phyloP scores from a whole-genome alignment of 1,140 invertebrate genomes.

The Nephila pilipes region DNA sequence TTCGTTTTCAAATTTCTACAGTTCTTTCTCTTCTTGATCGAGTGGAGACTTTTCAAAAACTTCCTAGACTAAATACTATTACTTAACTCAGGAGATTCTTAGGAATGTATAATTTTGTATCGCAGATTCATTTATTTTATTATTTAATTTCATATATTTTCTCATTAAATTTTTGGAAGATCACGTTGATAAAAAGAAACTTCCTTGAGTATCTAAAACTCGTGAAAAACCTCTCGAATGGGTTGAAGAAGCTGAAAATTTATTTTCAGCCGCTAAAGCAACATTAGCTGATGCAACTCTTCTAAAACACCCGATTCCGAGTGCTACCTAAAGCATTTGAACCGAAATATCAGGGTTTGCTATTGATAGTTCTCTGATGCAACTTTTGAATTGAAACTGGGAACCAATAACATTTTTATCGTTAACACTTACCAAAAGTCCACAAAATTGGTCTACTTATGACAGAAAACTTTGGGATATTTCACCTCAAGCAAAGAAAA shows the following conservation, averaged over 20 bases:
- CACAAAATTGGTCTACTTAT: not conserved
- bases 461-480: not conserved
- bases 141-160: not conserved
- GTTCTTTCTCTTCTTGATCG: not conserved
- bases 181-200: not conserved
- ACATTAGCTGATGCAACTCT: too few relatives aligned
- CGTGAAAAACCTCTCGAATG: not conserved
- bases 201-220: not conserved
- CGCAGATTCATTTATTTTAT: too few relatives aligned
- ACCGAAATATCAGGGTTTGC: not conserved
- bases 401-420: not conserved
- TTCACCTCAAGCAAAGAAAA: conserved; percentile 79
- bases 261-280: too few relatives aligned
- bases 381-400: not conserved
- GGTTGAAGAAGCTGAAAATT: too few relatives aligned
- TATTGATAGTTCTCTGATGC: not conserved
- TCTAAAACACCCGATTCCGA: too few relatives aligned
- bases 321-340: too few relatives aligned
- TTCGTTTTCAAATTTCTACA: not conserved
- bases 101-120: not conserved
- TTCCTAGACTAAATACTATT: not conserved
- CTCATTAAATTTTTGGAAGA: not conserved
- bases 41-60: not conserved
- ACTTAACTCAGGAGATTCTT: not conserved
- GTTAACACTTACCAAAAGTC: not conserved